A percentile compares a stretch with the other conserved stretches of the same genome.
These are phyloP conservation scores for Dallia pectoralis DNA, from an alignment of 2,797 vertebrate species.

Conservation along the genomic window DNA sequence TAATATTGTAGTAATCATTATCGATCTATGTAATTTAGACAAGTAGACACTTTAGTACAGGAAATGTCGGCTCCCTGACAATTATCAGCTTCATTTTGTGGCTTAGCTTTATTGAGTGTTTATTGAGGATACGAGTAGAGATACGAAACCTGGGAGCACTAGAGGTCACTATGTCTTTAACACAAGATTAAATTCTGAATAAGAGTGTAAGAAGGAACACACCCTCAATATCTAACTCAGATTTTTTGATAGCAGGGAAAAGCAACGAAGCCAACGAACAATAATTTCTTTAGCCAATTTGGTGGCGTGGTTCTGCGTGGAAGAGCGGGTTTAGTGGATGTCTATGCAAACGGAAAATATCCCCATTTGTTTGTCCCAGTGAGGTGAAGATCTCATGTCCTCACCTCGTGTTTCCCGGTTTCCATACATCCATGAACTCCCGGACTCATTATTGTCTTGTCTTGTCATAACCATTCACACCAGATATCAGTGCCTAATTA, in stretches of 20 bases:
- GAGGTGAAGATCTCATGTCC: too few relatives aligned
- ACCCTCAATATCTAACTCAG: slow-evolving; percentile 2
- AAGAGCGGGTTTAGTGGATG: slow-evolving; percentile 35
- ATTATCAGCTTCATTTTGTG: not conserved
- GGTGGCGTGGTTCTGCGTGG: slow-evolving; percentile 9
- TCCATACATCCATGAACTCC: too few relatives aligned
- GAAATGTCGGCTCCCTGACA: not conserved
- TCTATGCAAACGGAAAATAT: slow-evolving; percentile 32
- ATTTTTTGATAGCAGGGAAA: slow-evolving; percentile 37
- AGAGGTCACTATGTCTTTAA: not conserved
- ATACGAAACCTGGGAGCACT: not conserved
- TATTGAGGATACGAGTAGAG: not conserved
- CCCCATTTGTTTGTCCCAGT: too few relatives aligned
- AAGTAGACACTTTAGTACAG: not conserved
- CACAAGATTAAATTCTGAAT: not conserved
- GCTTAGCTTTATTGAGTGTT: not conserved
- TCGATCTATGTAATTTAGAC: not conserved
- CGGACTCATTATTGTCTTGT: too few relatives aligned
- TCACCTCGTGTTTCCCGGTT: too few relatives aligned
- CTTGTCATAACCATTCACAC: too few relatives aligned
- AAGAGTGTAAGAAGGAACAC: not conserved
- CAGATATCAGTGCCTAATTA: too few relatives aligned
- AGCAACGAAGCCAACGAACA: slow-evolving; percentile 46
- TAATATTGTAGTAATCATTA: not conserved
- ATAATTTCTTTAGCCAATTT: slow-evolving; percentile 44